Conservation (phyloP, 2,888 invertebrate genomes). For the Sepioteuthis lessoniana region DNA sequence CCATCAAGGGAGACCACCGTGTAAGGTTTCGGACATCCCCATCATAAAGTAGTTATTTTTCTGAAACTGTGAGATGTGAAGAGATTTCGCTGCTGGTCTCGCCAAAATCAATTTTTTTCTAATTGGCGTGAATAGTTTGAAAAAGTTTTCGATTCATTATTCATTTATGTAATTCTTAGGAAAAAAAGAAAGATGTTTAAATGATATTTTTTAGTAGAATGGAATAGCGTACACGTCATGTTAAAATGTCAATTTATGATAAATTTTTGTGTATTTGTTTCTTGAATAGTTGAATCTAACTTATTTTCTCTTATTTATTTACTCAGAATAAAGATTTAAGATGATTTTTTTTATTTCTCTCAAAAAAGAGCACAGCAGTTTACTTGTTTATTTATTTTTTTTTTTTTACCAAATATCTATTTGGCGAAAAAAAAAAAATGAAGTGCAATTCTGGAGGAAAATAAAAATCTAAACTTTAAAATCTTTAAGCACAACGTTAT, state of each 20-base stretch:
- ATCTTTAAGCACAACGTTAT: no score
- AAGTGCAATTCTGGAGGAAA: not conserved
- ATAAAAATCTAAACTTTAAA: not conserved
- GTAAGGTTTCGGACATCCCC: not conserved
- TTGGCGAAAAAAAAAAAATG: no score
- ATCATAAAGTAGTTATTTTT: conserved; percentile 37
- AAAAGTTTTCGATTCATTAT: not conserved
- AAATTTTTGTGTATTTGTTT: not conserved
- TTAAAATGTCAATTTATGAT: not conserved
- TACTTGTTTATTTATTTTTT: no score
- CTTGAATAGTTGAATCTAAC: not conserved
- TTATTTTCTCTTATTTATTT: not conserved
- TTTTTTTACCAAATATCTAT: no score
- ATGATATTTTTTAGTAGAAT: not conserved
- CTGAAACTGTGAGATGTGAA: not conserved
- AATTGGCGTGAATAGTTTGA: not conserved
- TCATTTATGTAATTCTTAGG: not conserved
- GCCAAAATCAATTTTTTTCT: not conserved
- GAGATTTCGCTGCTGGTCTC: not conserved
- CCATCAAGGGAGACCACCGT: conserved; percentile 36
- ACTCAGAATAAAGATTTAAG: not conserved
- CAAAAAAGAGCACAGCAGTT: no score
- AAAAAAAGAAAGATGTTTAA: not conserved
- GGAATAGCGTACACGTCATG: not conserved
- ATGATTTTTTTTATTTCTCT: no score